Evolutionary conservation across 2,113 vertebrate genomes (phyloP).

Genomic region (Dipodomys ordii): DNA sequence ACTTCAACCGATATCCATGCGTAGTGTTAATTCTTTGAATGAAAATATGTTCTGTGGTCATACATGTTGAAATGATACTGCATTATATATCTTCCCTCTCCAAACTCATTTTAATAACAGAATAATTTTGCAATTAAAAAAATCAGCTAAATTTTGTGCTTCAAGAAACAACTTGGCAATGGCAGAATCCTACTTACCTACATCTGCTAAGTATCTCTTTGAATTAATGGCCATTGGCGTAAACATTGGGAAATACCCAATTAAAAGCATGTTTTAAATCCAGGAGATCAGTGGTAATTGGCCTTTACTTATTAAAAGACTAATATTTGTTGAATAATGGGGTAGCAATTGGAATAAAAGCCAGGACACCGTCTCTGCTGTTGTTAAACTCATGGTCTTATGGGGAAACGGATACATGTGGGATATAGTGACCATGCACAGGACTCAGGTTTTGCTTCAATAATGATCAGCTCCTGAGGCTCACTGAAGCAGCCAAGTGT

Average conservation of each 20-base stretch:
- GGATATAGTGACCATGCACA: not conserved
- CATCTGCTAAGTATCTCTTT: not conserved
- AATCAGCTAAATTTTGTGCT: not conserved
- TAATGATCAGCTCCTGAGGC: not conserved
- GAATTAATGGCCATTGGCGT: not conserved
- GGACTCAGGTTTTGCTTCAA: no score
- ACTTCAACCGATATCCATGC: not conserved
- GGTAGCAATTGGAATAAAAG: not conserved
- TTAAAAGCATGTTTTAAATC: not conserved
- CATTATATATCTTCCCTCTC: not conserved
- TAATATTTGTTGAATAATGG: not conserved
- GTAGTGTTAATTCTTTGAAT: not conserved
- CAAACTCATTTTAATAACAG: not conserved
- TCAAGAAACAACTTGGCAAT: not conserved
- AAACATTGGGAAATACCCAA: not conserved
- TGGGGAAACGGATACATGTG: not conserved
- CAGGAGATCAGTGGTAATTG: not conserved
- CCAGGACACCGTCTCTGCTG: not conserved
- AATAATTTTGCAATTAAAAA: not conserved
- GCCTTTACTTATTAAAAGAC: not conserved
- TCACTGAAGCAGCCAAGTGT: not conserved
- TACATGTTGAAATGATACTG: not conserved
- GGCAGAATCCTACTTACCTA: not conserved
- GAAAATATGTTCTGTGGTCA: not conserved
- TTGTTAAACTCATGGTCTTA: not conserved